Evolutionary conservation across 2,888 invertebrate species (phyloP), one percentile per base, ranked within the genome.

Genomic region (Buathra laborator): DNA sequence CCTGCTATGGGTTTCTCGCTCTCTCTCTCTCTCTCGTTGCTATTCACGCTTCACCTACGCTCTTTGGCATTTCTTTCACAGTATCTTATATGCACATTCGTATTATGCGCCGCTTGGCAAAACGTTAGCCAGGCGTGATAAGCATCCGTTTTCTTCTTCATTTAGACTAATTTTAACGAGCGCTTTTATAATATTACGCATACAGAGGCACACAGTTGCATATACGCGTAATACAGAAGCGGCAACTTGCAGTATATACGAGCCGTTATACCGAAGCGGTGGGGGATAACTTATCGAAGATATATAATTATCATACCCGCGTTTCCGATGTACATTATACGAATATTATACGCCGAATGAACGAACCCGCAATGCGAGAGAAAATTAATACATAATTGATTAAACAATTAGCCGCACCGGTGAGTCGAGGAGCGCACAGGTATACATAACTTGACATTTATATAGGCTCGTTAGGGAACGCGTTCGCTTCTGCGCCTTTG

Each of bases 131-230:
- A 62, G 44, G 68, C 80, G 77, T 68, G 83, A 86, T 85, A 83
- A 86, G 64, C 67, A 85, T 85, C 85, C 59, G 70, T 68, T 53
- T 37, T 74, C 68, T 62, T 76, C 78, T 71, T 62, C 84, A 75
- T 81, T 86, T 78, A 67, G 80, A 85, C 86, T 81, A 85, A 85
- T 86, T 86, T 86, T 79, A 81, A 86, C 81, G 75, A 78, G 81
- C 72, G 68, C 48, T 67, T 67, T 75, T 44, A 51, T 32, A 59
- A 56, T 75, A 46, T 37, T 67, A 74, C 62, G 46, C n/a, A 43
- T 43, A 16, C 48, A 44, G 6, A 29, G 29, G 4, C 24, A n/a
- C 14, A 24, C 24, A 24, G 24, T 24, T 24, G 24, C 1, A 24
- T 24, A 24, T 37, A 51, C 77, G 16, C 59, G 48, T 2, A 12